Evolutionary conservation across 2,888 invertebrate genomes (phyloP).

Genomic region (Mesochorus sp.): DNA sequence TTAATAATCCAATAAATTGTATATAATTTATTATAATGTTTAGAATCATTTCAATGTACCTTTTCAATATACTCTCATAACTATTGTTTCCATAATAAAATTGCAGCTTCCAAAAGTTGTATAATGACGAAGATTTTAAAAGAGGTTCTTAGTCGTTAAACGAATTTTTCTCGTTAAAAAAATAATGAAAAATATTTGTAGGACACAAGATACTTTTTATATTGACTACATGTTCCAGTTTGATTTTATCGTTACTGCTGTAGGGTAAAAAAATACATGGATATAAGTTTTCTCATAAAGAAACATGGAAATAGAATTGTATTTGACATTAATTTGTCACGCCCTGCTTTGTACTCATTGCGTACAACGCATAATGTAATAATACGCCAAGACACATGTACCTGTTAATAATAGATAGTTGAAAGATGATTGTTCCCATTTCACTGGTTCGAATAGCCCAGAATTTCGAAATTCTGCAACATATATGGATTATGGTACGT

Average conservation of each 20-base stretch:
- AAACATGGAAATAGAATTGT: constrained; percentile 27
- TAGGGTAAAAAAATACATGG: not conserved
- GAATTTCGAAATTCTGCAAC: constrained; percentile 1
- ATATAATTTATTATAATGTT: not conserved
- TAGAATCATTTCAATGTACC: not conserved
- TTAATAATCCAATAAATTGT: constrained; percentile 1
- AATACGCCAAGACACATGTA: not conserved
- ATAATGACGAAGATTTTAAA: too few species aligned
- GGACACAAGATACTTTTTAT: too few species aligned
- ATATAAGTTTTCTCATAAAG: constrained; percentile 3
- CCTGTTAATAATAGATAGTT: constrained; percentile 20
- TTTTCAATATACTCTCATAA: too few species aligned
- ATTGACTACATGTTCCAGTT: not conserved
- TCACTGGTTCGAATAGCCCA: constrained; percentile 40
- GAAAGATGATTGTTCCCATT: constrained; percentile 43
- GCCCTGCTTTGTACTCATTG: constrained; percentile 50
- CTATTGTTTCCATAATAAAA: too few species aligned
- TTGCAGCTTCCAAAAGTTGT: too few species aligned
- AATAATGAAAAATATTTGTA: too few species aligned
- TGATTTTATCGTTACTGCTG: not conserved
- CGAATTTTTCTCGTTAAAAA: too few species aligned
- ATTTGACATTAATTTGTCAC: constrained; percentile 58
- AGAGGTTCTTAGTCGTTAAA: too few species aligned
- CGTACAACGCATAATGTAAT: not conserved
- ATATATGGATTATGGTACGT: not conserved